phyloP scores from a whole-genome alignment of 2,888 invertebrate species.

The Drosophila macrospina region DNA sequence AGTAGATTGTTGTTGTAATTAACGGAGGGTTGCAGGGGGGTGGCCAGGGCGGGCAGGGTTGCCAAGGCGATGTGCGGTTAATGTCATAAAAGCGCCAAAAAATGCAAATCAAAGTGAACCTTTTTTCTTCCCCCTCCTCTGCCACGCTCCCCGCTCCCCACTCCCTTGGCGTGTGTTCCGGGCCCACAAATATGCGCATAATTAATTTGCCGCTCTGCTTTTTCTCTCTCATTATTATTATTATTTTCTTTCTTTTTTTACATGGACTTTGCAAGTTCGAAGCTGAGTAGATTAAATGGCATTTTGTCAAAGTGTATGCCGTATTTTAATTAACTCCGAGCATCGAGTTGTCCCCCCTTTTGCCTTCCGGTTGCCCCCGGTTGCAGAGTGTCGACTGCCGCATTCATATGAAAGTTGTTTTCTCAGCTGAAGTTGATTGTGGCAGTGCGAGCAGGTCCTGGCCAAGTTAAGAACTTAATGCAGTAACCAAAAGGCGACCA shows the following conservation, averaged over 20 bases:
- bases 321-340: constrained; percentile 69
- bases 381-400: neutral
- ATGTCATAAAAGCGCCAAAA: constrained; percentile 66
- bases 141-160: too few relatives aligned
- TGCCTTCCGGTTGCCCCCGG: too few relatives aligned
- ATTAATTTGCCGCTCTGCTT: constrained; percentile 63
- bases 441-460: neutral
- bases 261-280: constrained; percentile 44
- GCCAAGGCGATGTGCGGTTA: constrained; percentile 36
- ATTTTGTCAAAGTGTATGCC: constrained; percentile 72
- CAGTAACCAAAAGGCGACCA: constrained; percentile 7
- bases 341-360: neutral
- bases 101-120: constrained; percentile 75
- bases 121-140: constrained; percentile 38
- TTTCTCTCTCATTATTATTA: too few relatives aligned
- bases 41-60: neutral
- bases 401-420: constrained; percentile 14
- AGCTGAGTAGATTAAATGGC: constrained; percentile 76
- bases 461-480: constrained; percentile 32
- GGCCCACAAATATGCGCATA: constrained; percentile 76
- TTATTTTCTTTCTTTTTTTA: constrained; percentile 28
- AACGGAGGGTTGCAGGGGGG: constrained; percentile 39
- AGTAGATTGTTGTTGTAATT: constrained; percentile 64
- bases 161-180: constrained; percentile 12
- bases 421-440: neutral